Percentiles rank a stretch among this genome's conserved stretches.
Conservation (phyloP, 1,140 invertebrate genomes). For the Bombus breviceps region DNA sequence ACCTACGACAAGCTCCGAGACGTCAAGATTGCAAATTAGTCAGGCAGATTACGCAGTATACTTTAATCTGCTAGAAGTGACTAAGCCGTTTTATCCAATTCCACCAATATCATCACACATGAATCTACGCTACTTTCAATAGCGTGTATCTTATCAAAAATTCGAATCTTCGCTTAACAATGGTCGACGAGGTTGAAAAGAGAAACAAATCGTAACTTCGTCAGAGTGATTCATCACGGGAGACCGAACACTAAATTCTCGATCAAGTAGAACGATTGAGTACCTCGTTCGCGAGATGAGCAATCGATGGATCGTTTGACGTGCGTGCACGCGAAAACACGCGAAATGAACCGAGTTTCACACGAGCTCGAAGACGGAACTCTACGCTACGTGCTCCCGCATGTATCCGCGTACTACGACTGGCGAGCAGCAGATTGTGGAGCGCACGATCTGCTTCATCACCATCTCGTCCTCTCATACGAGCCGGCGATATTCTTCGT, state of each 20-base stretch:
- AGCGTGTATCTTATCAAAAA: conserved; percentile 7
- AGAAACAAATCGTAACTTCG: not conserved
- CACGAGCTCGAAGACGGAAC: conserved; percentile 30
- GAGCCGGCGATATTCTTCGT: conserved; percentile 38
- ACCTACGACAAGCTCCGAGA: not conserved
- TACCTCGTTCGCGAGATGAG: too few species aligned
- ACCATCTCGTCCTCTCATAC: not conserved
- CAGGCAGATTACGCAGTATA: not conserved
- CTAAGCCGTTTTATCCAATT: not conserved
- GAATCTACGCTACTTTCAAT: not conserved
- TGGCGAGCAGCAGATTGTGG: conserved; percentile 29
- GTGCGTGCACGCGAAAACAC: not conserved
- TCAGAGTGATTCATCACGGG: not conserved
- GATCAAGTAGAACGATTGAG: not conserved
- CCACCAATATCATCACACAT: too few species aligned
- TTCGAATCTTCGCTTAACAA: not conserved
- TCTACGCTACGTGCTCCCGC: conserved; percentile 24
- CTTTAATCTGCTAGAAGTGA: not conserved
- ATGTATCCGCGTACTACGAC: conserved; percentile 36
- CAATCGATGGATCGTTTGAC: not conserved
- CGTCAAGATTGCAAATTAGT: not conserved
- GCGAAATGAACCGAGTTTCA: conserved; percentile 3
- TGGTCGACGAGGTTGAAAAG: not conserved
- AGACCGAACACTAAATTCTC: not conserved
- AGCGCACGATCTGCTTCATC: conserved; percentile 20